Evolutionary conservation across 64 coral and sea anemone species (phyloP), one percentile per base, ranked within the genome.

Genomic region (Pocillopora verrucosa): DNA sequence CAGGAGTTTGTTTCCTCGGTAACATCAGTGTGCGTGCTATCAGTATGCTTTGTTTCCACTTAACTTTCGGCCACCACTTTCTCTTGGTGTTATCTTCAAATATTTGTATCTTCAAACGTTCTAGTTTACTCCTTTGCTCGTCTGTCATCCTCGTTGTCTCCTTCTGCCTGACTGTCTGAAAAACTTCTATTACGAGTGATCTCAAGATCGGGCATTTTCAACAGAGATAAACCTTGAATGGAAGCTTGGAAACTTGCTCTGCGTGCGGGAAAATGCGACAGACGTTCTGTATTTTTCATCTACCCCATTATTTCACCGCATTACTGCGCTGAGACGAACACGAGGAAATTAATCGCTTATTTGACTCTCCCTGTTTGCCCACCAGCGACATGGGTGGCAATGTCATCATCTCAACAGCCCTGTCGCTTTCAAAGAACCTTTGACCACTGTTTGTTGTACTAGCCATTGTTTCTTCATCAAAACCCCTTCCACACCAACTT

Each of bases 111-210:
- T 83, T 83, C 22, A 83, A 83, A 67, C 34, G 80, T 11, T 83
- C 80, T n/a, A 83, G 80, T 83, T 83, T 68, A 35, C 65, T 62
- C 15, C 62, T 68, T 11, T 67, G 80, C 10, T 83, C 61, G 36
- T 34, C 61, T 37, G 80, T 37, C 61, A 83, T 65, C 9, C 67
- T 19, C 67, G 13, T 10, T 2, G 80, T 12, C 20, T 83, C 80
- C n/a, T n/a, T 83, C 61, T 19, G 67, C 60, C 20, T 83, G 61
- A 17, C 80, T 67, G 38, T 83, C 80, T 83, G 80, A 83, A 68
- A 56, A 37, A 62, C 61, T 83, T 83, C 61, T 38, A 12, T 19
- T 12, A 19, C 80, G 45, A 10, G 80, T 83, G 38, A 41, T n/a
- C 60, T 83, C 36, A 9, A 2, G 67, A 70, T 70, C 67, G 10